These are phyloP conservation scores for Sphyrna mokarran DNA, from an alignment of 2,113 vertebrate species.

Conservation along the genomic window DNA sequence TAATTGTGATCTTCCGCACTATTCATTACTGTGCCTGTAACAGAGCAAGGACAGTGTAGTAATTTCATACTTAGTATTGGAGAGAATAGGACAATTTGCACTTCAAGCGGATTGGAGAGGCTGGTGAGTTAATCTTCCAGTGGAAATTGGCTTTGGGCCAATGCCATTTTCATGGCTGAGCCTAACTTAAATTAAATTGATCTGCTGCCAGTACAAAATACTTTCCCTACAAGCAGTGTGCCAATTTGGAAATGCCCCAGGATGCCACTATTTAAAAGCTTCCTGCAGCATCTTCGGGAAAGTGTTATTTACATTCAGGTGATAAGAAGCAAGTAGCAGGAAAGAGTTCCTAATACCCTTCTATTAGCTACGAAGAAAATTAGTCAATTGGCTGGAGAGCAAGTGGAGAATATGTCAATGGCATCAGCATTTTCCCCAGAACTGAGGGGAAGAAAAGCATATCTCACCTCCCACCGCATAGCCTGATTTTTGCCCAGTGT, in stretches of 20 bases:
- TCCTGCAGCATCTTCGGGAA: background rate
- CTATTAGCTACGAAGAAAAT: background rate
- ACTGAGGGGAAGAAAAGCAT: background rate
- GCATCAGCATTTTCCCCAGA: background rate
- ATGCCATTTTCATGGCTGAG: background rate
- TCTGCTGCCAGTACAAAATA: background rate
- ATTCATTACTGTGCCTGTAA: background rate
- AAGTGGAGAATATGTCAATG: background rate
- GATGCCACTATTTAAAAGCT: background rate
- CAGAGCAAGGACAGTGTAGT: background rate
- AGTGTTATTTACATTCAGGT: background rate
- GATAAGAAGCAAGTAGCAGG: background rate
- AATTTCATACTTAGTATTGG: background rate
- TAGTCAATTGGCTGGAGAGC: background rate
- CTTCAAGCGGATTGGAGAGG: background rate
- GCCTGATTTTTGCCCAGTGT: background rate
- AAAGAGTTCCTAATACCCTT: background rate
- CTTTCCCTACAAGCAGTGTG: background rate
- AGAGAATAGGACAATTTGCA: background rate
- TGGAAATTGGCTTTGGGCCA: background rate
- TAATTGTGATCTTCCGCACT: background rate
- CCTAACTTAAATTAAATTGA: background rate
- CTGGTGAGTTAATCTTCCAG: background rate
- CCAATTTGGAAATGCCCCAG: background rate
- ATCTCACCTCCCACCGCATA: background rate